These are phyloP conservation scores for Hypolimnas misippus DNA, from an alignment of 2,888 invertebrate species.

Conservation along the genomic window DNA sequence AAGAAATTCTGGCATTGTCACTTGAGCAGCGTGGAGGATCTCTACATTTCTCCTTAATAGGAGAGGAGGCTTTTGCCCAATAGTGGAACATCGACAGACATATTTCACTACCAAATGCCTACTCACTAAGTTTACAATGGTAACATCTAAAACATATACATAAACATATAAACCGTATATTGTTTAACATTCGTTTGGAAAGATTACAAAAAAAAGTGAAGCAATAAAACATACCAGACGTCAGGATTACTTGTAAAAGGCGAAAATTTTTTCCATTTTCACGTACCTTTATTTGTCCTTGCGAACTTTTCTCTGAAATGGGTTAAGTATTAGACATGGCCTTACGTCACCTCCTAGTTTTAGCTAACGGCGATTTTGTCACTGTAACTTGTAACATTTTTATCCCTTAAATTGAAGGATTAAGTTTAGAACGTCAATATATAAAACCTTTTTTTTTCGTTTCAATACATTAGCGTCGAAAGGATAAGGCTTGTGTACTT, in stretches of 20 bases:
- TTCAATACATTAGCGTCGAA: too few species aligned
- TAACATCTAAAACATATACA: too few species aligned
- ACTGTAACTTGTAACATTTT: slow-evolving; percentile 12
- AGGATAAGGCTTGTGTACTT: too few species aligned
- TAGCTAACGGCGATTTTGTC: slow-evolving; percentile 24
- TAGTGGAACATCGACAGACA: too few species aligned
- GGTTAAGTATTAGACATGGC: slow-evolving; percentile 27
- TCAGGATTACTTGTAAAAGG: slow-evolving; percentile 24
- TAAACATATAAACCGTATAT: background rate
- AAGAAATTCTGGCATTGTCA: too few species aligned
- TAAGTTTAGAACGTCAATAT: too few species aligned
- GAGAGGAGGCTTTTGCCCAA: too few species aligned
- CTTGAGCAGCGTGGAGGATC: too few species aligned
- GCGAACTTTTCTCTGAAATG: slow-evolving; percentile 35
- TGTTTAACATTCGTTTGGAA: background rate
- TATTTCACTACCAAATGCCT: too few species aligned
- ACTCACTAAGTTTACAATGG: too few species aligned
- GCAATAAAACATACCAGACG: slow-evolving; percentile 29
- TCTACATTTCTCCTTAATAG: too few species aligned
- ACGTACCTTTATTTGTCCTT: slow-evolving; percentile 22
- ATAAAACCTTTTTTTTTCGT: background rate
- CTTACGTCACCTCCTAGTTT: slow-evolving; percentile 25
- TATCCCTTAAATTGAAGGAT: background rate
- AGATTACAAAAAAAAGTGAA: slow-evolving; percentile 2
- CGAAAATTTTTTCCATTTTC: slow-evolving; percentile 25